Evolutionary conservation across 2,888 invertebrate genomes (phyloP).

Genomic region (Eutolmus rufibarbis): DNA sequence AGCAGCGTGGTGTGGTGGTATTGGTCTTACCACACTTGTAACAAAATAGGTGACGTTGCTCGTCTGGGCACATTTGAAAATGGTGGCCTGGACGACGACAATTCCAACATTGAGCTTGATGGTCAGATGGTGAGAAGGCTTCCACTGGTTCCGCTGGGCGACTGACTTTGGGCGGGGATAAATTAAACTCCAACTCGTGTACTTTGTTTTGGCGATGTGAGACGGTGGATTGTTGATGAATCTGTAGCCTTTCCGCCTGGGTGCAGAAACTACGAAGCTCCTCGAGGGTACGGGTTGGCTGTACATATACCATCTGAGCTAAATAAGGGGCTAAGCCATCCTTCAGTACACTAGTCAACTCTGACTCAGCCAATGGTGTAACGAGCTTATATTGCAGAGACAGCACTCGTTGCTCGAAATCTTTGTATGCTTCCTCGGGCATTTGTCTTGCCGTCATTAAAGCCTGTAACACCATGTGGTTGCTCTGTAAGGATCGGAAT

Average conservation of each 20-base stretch:
- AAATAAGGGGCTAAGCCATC: background rate
- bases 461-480: background rate
- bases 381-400: background rate
- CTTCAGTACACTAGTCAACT: background rate
- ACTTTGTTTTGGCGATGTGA: background rate
- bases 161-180: accelerated
- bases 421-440: background rate
- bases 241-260: background rate
- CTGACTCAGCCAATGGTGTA: background rate
- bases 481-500: background rate
- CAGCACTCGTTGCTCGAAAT: background rate
- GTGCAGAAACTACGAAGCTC: background rate
- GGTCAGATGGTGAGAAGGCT: background rate
- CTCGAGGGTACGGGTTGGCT: background rate
- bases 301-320: background rate
- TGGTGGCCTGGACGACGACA: no score
- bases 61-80: no score
- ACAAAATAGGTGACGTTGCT: no score
- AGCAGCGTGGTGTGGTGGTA: no score
- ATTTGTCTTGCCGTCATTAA: background rate
- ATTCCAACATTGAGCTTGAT: no score
- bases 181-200: background rate
- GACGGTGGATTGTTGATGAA: background rate
- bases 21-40: no score
- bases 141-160: background rate